Evolutionary conservation across 2,888 invertebrate genomes (phyloP), one percentile per base, ranked within the genome.

Genomic region (Papilio demoleus): DNA sequence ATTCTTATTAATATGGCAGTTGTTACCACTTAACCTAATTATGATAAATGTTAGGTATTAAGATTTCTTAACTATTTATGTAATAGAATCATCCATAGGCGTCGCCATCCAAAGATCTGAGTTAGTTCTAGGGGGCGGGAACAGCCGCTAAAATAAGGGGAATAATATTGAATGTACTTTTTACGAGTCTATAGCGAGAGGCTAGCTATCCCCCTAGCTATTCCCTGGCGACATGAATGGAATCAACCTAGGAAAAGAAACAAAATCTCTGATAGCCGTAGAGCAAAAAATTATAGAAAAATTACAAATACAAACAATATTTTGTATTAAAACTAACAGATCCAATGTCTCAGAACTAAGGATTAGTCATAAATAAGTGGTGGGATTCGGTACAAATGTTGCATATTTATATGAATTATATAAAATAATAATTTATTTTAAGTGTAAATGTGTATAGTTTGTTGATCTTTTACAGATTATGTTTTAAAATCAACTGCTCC

Each of bases 1-100:
- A 53, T 50, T 50, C 45, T 68, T 64, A 60, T 68, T 19, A 60
- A 64, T 63, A 65, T 68, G 64, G 64, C 68, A 68, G 68, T 68
- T 50, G 17, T 68, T 68, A 64, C 58, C 58, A 58, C 45, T 61
- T 56, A 50, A 59, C 17, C 45, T 68, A 40, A 53, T 40, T 40
- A 40, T 17, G 40, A 66, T 38, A 50, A 34, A 22, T 34, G 4
- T 47, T 45, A 27, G 19, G 9, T 65, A 56, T 45, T 58, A 45
- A 47, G 45, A 27, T 47, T 19, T 0, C 34, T 59, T 58, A 58
- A 63, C 56, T 56, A 68, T 45, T n/a, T 34, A 58, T 31, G 62
- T 36, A 68, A 64, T 58, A 64, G 22, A 63, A 64, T n/a, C n/a
- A n/a, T n/a, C n/a, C n/a, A n/a, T n/a, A n/a, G n/a, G n/a, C n/a